Evolutionary conservation across 2,888 invertebrate genomes (phyloP).

Genomic region (Nymphalis c-album): DNA sequence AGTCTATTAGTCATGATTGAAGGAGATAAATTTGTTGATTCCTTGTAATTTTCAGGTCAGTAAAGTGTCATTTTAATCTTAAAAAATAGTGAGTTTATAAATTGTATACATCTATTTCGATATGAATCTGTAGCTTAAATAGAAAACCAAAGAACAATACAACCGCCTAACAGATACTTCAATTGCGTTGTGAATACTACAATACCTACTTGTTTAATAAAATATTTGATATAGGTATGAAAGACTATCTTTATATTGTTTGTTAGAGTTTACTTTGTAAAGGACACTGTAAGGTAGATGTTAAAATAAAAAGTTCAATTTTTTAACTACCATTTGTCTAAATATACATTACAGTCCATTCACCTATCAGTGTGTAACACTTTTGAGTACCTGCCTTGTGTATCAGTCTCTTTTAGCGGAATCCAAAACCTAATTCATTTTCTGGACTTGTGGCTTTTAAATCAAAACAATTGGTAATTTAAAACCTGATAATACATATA

Average conservation of each 20-base stretch:
- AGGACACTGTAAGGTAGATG: too few relatives aligned
- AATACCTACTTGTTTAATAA: constrained; percentile 19
- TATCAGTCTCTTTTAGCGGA: constrained; percentile 39
- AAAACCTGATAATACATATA: too few relatives aligned
- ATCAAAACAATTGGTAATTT: too few relatives aligned
- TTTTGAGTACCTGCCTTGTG: constrained; percentile 46
- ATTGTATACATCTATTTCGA: not conserved
- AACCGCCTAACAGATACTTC: constrained; percentile 3
- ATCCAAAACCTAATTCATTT: not conserved
- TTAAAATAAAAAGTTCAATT: not conserved
- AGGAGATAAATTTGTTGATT: constrained; percentile 9
- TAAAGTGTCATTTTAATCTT: constrained; percentile 1
- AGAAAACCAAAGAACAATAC: not conserved
- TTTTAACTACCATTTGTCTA: constrained; percentile 41
- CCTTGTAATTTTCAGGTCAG: constrained; percentile 6
- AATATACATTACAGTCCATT: constrained; percentile 54
- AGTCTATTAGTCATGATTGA: constrained; percentile 16
- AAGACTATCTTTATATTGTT: not conserved
- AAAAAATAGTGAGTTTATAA: not conserved
- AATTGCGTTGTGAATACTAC: constrained; percentile 22
- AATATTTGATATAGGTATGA: constrained; percentile 7
- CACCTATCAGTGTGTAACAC: constrained; percentile 54
- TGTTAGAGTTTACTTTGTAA: not conserved
- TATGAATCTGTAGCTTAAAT: not conserved
- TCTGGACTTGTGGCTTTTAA: not conserved